These are phyloP conservation scores for Boleophthalmus pectinirostris DNA, from an alignment of 2,113 vertebrate genomes.

Conservation along the genomic window DNA sequence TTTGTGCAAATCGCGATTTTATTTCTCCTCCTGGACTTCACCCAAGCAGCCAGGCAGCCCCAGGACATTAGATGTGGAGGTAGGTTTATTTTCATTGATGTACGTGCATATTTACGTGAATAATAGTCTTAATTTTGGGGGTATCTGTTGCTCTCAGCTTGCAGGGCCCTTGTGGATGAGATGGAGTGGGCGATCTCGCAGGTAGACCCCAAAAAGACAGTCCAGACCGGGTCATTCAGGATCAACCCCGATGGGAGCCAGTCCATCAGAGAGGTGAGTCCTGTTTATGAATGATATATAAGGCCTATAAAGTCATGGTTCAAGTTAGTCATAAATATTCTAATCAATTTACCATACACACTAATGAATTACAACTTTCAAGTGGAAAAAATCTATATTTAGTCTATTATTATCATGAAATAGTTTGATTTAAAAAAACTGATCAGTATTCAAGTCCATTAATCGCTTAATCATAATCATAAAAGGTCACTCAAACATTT, in stretches of 20 bases:
- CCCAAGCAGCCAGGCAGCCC: constrained; percentile 67
- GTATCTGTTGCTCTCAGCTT: constrained; percentile 73
- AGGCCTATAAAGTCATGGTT: not conserved
- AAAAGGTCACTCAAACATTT: too few relatives aligned
- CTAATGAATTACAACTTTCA: too few relatives aligned
- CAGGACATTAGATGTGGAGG: constrained; percentile 81
- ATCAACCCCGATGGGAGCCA: constrained; percentile 97
- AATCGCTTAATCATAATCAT: too few relatives aligned
- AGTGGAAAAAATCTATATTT: too few relatives aligned
- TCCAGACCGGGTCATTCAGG: constrained; percentile 92
- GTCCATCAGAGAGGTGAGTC: constrained; percentile 86
- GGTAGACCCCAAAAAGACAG: constrained; percentile 91
- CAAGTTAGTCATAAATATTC: too few relatives aligned
- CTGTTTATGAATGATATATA: not conserved
- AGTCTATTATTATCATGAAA: too few relatives aligned
- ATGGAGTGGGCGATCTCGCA: constrained; percentile 94
- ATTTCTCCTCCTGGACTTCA: constrained; percentile 46
- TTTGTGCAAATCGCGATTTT: constrained; percentile 50
- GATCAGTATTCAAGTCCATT: too few relatives aligned
- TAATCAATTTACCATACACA: too few relatives aligned
- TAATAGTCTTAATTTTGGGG: not conserved
- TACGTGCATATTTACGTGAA: not conserved
- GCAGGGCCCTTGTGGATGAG: constrained; percentile 94
- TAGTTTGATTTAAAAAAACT: too few relatives aligned
- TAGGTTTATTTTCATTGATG: constrained; percentile 14